These are phyloP conservation scores for Idaea dimidiata DNA, from an alignment of 2,888 invertebrate genomes.

Conservation along the genomic window DNA sequence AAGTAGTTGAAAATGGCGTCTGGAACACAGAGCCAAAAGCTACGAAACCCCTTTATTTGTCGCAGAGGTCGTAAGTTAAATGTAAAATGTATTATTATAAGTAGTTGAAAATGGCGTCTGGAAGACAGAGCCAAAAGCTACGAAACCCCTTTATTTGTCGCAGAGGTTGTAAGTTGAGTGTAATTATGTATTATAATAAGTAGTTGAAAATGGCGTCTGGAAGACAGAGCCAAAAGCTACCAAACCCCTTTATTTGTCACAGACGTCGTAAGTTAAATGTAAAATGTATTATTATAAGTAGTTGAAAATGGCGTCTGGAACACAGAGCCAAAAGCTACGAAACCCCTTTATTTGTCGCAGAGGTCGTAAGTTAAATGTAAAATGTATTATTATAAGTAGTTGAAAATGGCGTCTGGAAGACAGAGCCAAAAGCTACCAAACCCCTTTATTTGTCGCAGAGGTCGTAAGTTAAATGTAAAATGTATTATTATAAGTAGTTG, in stretches of 20 bases:
- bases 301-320: background rate
- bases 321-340: background rate
- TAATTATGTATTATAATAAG: too few species aligned
- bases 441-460: constrained; percentile 48
- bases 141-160: constrained; percentile 47
- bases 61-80: constrained; percentile 51
- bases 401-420: background rate
- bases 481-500: constrained; percentile 21
- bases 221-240: too few species aligned
- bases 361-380: constrained; percentile 61
- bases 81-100: constrained; percentile 48
- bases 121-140: too few species aligned
- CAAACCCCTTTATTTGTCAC: constrained; percentile 47
- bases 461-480: constrained; percentile 64
- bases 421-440: background rate
- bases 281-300: too few species aligned
- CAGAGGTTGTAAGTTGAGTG: constrained; percentile 56
- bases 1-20: background rate
- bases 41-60: constrained; percentile 46
- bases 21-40: background rate
- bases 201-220: too few species aligned
- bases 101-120: too few species aligned
- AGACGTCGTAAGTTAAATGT: constrained; percentile 58
- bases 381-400: constrained; percentile 32
- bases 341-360: constrained; percentile 47